Percentiles rank a stretch among this genome's conserved stretches.
These are phyloP conservation scores for Drymonia ruficornis DNA, from an alignment of 2,888 invertebrate genomes.

Conservation along the genomic window DNA sequence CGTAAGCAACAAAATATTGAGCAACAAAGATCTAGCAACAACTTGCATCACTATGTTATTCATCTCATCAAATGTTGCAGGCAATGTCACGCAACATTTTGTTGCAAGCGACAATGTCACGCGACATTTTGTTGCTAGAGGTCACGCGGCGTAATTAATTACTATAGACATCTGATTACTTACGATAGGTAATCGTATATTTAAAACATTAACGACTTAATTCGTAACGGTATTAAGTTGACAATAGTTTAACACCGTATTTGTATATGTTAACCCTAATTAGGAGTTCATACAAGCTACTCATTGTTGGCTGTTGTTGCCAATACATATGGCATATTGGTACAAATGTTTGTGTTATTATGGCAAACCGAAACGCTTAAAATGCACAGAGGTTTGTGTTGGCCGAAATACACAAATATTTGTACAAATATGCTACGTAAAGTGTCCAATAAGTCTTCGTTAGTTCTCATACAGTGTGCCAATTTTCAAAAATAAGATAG, in stretches of 20 bases:
- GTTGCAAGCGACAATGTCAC: neutral
- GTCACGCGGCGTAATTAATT: neutral
- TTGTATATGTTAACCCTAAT: neutral
- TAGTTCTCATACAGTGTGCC: too few species aligned
- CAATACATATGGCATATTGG: too few species aligned
- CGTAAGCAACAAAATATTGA: slow-evolving; percentile 1
- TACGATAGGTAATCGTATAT: neutral
- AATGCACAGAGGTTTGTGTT: too few species aligned
- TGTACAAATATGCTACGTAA: too few species aligned
- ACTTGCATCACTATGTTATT: neutral
- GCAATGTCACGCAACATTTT: neutral
- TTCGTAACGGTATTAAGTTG: slow-evolving; percentile 4
- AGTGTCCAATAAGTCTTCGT: too few species aligned
- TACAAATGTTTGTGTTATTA: too few species aligned
- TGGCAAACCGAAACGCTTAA: too few species aligned
- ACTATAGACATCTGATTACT: neutral
- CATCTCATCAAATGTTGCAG: too few species aligned
- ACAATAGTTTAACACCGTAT: neutral
- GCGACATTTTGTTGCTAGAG: slow-evolving; percentile 1
- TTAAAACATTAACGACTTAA: slow-evolving; percentile 3
- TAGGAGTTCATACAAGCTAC: neutral
- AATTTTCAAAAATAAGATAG: too few species aligned
- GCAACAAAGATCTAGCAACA: neutral
- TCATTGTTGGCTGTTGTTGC: neutral
- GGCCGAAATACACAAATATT: too few species aligned